These are phyloP conservation scores for Orthonyx spaldingii DNA, from an alignment of 2,113 vertebrate genomes.

Conservation along the genomic window DNA sequence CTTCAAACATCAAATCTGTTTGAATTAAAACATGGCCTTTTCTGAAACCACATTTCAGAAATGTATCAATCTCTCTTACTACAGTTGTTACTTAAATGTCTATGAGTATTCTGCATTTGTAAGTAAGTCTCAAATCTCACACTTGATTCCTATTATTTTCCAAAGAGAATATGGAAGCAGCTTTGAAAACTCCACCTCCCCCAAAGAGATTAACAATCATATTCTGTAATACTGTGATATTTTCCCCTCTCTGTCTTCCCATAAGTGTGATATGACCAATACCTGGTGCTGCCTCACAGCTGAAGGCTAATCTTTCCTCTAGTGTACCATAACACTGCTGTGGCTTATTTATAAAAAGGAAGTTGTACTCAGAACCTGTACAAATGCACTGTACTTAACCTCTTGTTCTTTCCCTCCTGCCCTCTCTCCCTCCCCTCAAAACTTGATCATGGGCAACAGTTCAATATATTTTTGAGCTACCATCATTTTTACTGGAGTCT, in stretches of 20 bases:
- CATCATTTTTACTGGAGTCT: neutral
- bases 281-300: neutral
- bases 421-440: neutral
- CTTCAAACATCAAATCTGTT: neutral
- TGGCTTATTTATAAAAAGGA: neutral
- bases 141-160: neutral
- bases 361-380: neutral
- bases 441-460: neutral
- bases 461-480: neutral
- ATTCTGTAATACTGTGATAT: neutral
- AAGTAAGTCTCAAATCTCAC: neutral
- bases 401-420: neutral
- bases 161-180: neutral
- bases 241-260: neutral
- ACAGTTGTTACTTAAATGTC: neutral
- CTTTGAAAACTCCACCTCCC: neutral
- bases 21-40: neutral
- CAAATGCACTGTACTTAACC: neutral
- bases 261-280: too few relatives aligned
- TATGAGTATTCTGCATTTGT: neutral
- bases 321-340: neutral
- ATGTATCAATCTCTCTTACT: neutral
- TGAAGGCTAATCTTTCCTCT: neutral
- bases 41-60: neutral
- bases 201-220: neutral